A percentile compares a stretch with the other conserved stretches of the same genome.
Conservation (phyloP, 37 sponge, comb jelly and placozoan genomes). For the Ephydatia muelleri region DNA sequence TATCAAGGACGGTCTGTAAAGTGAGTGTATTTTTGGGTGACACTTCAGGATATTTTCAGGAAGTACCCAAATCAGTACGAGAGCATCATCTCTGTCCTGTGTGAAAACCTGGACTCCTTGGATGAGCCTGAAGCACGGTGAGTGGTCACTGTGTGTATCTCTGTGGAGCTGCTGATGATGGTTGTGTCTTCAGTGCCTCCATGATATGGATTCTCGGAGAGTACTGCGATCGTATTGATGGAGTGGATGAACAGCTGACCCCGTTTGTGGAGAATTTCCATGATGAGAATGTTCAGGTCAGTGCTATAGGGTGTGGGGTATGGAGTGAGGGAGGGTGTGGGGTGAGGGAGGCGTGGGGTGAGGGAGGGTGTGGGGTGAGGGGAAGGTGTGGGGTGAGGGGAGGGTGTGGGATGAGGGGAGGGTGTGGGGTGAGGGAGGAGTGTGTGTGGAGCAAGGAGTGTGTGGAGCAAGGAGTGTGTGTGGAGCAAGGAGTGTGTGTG, state of each 20-base stretch:
- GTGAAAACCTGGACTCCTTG: constrained; percentile 97
- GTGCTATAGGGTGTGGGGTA: neutral
- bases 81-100: constrained; percentile 94
- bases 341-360: too few species aligned
- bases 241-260: constrained; percentile 86
- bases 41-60: constrained; percentile 90
- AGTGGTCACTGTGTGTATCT: neutral
- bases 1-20: neutral
- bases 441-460: too few species aligned
- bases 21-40: constrained; percentile 1
- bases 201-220: constrained; percentile 99
- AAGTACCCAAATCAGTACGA: constrained; percentile 99
- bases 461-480: too few species aligned
- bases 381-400: too few species aligned
- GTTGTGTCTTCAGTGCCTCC: constrained; percentile 71
- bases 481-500: too few species aligned
- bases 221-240: constrained; percentile 97
- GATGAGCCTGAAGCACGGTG: constrained; percentile 98
- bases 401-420: too few species aligned
- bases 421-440: too few species aligned
- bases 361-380: too few species aligned
- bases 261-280: constrained; percentile 92
- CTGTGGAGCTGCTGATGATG: neutral
- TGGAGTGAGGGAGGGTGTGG: neutral
- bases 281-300: constrained; percentile 88